phyloP scores from a whole-genome alignment of 2,888 invertebrate species.

The Tineola bisselliella region DNA sequence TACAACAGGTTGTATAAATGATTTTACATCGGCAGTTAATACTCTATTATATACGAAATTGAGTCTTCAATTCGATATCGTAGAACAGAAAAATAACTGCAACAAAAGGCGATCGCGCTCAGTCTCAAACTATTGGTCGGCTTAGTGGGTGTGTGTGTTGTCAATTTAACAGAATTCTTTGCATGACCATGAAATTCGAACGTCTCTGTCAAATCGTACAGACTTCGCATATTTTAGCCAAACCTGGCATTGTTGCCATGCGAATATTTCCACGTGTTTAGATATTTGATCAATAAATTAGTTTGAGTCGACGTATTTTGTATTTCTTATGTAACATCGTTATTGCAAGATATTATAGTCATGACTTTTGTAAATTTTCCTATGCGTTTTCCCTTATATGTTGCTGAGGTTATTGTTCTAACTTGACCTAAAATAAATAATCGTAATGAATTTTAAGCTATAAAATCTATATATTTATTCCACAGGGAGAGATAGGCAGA shows the following conservation, averaged over 20 bases:
- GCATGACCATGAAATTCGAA: background rate
- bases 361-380: no score
- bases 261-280: background rate
- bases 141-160: slow-evolving; percentile 7
- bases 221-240: no score
- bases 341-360: background rate
- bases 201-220: background rate
- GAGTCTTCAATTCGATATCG: no score
- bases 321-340: background rate
- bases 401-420: no score
- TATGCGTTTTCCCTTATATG: no score
- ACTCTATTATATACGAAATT: background rate
- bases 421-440: no score
- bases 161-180: background rate
- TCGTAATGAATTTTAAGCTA: no score
- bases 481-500: no score
- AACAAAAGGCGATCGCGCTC: background rate
- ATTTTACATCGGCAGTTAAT: background rate
- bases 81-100: background rate
- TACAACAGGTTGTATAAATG: background rate
- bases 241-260: no score
- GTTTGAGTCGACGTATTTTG: background rate
- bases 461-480: no score
- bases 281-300: background rate
- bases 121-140: background rate